Evolutionary conservation across 2,113 vertebrate species (phyloP), one percentile per base, ranked within the genome.

Genomic region (Pluvianellus socialis): DNA sequence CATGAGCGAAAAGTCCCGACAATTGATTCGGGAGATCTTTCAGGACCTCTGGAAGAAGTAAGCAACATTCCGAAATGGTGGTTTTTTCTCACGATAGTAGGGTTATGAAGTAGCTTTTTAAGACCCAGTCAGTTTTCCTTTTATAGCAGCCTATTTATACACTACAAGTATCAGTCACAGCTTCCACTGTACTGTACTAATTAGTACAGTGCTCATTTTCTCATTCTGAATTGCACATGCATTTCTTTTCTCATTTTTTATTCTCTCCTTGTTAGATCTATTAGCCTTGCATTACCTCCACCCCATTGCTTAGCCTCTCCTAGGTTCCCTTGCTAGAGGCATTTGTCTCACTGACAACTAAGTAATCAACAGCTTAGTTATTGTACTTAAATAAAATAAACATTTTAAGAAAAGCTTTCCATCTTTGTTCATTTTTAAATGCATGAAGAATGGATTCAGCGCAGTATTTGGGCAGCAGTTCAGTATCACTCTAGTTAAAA

Each of bases 81-180:
- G 73, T 92, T 87, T 85, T 74, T 79, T 76, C 89, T 95, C 58
- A 33, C 49, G 52, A 63, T 26, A 33, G 53, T 22, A 94, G 18
- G 45, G 42, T 73, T 79, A 85, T 33, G 73, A 91, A 94, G 80
- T 35, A 85, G 45, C 42, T 90, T 95, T 89, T 84, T 47, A 85
- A 82, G 84, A 85, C 14, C 52, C 68, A 86, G 71, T 50, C 79
- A 91, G 70, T 79, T 42, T 92, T 85, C 81, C 50, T 91, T 93
- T 96, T 68, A 94, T 47, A 95, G 81, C 50, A 88, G 55, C 42
- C 89, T 92, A 85, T 92, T 91, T 91, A 85, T 66, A 95, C 20
- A 56, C 66, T 91, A 53, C 61, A 68, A 83, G 68, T 85, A 38
- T 79, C 88, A 95, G 88, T 81, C 92, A 88, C 42, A 82, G 80